Evolutionary conservation across 2,113 vertebrate genomes (phyloP).

Genomic region (Rattus rattus): DNA sequence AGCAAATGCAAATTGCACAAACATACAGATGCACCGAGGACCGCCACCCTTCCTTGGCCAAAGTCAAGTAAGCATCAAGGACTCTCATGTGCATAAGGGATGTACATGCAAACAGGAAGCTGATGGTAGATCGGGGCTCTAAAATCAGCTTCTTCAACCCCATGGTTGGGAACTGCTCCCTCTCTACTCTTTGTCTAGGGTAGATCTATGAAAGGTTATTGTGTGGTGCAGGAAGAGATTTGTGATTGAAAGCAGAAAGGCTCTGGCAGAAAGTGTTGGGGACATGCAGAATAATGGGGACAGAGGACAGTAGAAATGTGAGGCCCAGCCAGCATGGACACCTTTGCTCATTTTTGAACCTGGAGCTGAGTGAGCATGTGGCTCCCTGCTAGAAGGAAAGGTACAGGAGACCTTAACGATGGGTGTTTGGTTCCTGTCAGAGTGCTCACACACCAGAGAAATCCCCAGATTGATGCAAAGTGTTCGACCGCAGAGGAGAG

Average conservation of each 20-base stretch:
- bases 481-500: neutral
- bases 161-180: neutral
- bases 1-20: neutral
- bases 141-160: neutral
- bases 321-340: neutral
- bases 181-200: neutral
- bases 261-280: conserved; percentile 38
- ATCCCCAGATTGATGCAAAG: neutral
- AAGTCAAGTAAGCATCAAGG: neutral
- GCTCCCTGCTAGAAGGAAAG: neutral
- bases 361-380: neutral
- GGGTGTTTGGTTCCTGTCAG: neutral
- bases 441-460: neutral
- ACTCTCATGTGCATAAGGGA: neutral
- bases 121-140: neutral
- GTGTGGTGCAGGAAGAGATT: neutral
- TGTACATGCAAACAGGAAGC: neutral
- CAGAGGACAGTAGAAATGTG: neutral
- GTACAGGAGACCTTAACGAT: neutral
- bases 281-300: conserved; percentile 21
- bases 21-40: neutral
- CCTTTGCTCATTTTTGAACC: conserved; percentile 22
- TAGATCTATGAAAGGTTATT: conserved; percentile 3
- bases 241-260: conserved; percentile 51
- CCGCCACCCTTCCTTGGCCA: neutral